Evolutionary conservation across 2,888 invertebrate species (phyloP), one percentile per base, ranked within the genome.

Genomic region (Parasteatoda lunata): DNA sequence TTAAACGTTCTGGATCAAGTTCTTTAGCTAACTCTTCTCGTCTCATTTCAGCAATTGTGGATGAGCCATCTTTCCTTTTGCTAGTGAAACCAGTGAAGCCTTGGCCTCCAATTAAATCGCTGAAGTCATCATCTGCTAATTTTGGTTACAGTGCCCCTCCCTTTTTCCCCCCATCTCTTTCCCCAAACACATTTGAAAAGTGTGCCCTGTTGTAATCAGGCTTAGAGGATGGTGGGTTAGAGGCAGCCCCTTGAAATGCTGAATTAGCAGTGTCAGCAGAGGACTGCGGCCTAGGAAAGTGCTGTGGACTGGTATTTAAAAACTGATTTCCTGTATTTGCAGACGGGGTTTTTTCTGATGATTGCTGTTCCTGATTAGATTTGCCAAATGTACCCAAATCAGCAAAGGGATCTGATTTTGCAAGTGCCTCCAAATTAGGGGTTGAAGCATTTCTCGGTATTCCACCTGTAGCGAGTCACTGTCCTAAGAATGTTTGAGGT

Each of bases 1-100:
- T 96, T 73, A 98, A 92, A 92, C 96, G 96, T 89, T 97, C 97
- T 0, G 98, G 98, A 93, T 98, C 98, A 95, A 97, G 97, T 84
- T 96, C 96, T 90, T 94, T 95, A 0, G 94, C 95, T 91, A 97
- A 93, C 90, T 97, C 96, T 89, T 95, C 96, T 91, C 97, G 97
- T 49, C 97, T 93, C 97, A 98, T 97, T 89, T 96, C 96, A 91
- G 97, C 98, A 90, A 98, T 97, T 3, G 97, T 97, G 90, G 91
- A 91, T 0, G 97, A 97, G 2, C 95, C 96, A 66, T 95, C 93
- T 88, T 95, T 94, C 88, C 93, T 94, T 90, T 95, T 95, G 2
- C 30, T 30, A 72, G 95, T 95, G 70, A 94, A 94, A 92, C 97
- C 97, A 89, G 95, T 95, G 91, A 97, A 97, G 0, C 96, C 97